phyloP scores from a whole-genome alignment of 2,888 invertebrate species.

The Sesamia inferens region DNA sequence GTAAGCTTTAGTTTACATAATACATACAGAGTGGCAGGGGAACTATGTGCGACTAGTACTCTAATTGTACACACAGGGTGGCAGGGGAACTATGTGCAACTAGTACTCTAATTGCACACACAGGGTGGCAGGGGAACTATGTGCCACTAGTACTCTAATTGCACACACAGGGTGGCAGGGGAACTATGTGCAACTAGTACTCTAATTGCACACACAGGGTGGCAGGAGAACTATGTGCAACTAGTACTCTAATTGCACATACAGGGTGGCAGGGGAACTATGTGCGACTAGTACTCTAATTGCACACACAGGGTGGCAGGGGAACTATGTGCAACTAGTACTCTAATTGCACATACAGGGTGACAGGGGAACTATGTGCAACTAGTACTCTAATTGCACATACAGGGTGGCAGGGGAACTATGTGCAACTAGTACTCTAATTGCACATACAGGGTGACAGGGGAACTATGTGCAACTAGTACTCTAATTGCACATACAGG shows the following conservation, averaged over 20 bases:
- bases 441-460: not conserved
- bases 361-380: not conserved
- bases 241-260: not conserved
- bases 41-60: not conserved
- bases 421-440: not conserved
- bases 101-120: not conserved
- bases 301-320: not conserved
- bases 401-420: not conserved
- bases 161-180: not conserved
- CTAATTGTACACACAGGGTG: not conserved
- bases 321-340: not conserved
- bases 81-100: not conserved
- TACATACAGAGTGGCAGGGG: not conserved
- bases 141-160: not conserved
- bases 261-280: not conserved
- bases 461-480: not conserved
- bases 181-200: not conserved
- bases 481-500: not conserved
- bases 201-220: not conserved
- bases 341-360: not conserved
- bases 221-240: not conserved
- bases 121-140: not conserved
- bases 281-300: not conserved
- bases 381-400: not conserved
- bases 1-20: conserved; percentile 34